Evolutionary conservation across 2,797 vertebrate genomes (phyloP), one percentile per base, ranked within the genome.

Genomic region (Thalassophryne amazonica): DNA sequence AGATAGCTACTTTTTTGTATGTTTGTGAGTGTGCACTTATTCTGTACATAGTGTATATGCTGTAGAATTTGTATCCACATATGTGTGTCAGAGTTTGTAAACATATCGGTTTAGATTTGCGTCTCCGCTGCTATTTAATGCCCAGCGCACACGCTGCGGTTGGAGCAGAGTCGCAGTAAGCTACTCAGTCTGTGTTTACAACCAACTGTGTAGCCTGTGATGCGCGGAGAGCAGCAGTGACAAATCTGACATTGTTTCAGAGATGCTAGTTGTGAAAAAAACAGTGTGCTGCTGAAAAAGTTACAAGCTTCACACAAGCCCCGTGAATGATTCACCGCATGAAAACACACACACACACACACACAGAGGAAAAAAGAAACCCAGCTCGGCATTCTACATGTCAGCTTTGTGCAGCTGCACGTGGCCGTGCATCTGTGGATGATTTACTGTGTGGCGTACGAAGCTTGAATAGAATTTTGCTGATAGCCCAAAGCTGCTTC

Each of bases 371-470:
- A n/a, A n/a, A n/a, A n/a, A 39, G 58, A 59, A 72, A 68, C 55
- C 48, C 37, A 20, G 48, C 48, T 40, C 16, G 34, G 1, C 3
- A 58, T 23, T 49, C 36, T 65, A 35, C 7, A 2, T 59, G 40
- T 76, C 46, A 53, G 16, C 37, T 56, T 56, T 32, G 24, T 65
- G 35, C 58, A 43, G 34, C 48, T 54, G 36, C 59, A 70, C 13
- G 19, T 36, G 42, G 50, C 39, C 30, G 25, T 3, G 32, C 63
- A 61, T 76, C 58, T 69, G 39, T 39, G 28, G 18, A 45, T 65
- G 45, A 70, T 73, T 77, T 76, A 67, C 41, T 66, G 34, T 67
- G 57, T 20, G 35, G 47, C n/a, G 3, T 67, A 67, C 50, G 65
- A 56, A 67, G 71, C 52, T 41, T 48, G 18, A 46, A 71, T 46